Base-by-base conservation (phyloP, 2,113 vertebrate genomes). In the Elanus axillaris region DNA sequence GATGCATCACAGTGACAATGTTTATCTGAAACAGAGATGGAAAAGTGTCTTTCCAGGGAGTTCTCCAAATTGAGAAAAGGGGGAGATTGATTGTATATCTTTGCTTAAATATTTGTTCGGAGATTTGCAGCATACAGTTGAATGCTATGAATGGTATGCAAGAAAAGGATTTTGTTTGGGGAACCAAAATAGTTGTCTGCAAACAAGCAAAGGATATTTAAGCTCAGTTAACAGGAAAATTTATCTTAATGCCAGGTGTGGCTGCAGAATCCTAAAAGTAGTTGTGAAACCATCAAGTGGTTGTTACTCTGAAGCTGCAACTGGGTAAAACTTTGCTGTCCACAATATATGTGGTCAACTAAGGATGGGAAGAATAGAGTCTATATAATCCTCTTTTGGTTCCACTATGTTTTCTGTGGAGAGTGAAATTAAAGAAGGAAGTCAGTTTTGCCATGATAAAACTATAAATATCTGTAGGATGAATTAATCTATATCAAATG, bases 391-490 rank as follows among this genome's bases (percentile, higher is more conserved):
- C 48, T 69, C 52, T 91, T 78, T 34, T 42, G 64, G 59, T 52
- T 60, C 69, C 50, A 11, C 55, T 69, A 29, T 50, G 16, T 36
- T 71, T 75, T 86, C 48, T 86, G 38, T 93, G 88, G 25, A 32
- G 25, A 60, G 73, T 75, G 63, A 32, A 69, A 82, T 91, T 29
- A 47, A 78, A 94, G 92, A 14, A 94, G 86, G 91, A 91, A 95
- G 60, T 63, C 48, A n/a, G 38, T 76, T 96, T 38, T 95, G 86
- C 88, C 9, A 4, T 19, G 50, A 58, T 71, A 63, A 69, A 62
- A 62, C 88, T 93, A 93, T 93, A 96, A 95, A 94, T 94, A 94
- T 87, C 92, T 29, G 34, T 69, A 31, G 69, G 60, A 55, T 80
- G 93, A 93, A 95, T 92, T 93, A 93, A 93, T 94, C 60, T 60